Base-by-base conservation (phyloP, 1,140 invertebrate genomes). In the Goniozus legneri region DNA sequence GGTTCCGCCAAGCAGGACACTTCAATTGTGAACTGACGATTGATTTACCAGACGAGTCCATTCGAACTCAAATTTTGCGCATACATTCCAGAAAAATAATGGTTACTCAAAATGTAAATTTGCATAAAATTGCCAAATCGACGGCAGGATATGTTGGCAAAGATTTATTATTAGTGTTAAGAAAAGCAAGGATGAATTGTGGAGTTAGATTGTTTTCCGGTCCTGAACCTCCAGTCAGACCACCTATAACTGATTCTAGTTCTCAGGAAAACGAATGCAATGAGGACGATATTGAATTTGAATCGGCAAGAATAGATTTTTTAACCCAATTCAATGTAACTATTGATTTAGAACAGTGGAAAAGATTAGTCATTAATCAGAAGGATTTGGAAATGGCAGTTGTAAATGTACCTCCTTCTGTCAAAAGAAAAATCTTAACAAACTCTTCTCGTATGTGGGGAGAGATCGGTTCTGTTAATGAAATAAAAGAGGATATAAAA, bases 61-160 rank as follows among this genome's bases (percentile, higher is more conserved):
- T 91, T 30, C 79, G 94, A 52, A 75, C 78, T 47, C 80, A 85
- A 47, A 93, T 93, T 44, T 64, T 93, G n/a, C 71, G 79, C 60
- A 84, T 93, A 21, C 74, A 91, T 60, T 81, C 82, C 36, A 66
- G 72, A 19, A 81, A 82, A 19, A 68, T 96, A 36, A 81, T 82
- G 43, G 65, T 97, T 6, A 75, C 80, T 42, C 59, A 80, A 16
- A 81, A 85, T 57, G 80, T 95, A 55, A 82, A 89, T 66, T 83
- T 86, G 51, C 69, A 81, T 48, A 71, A 77, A 24, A 74, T 98
- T 35, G 91, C 93, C 19, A 82, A 85, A 57, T 75, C 87, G 16
- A 96, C 93, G 22, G 95, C 96, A 7, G 95, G 96, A n/a, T 98
- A 88, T 80, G 95, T 98, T 27, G 96, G 94, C 15, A 93, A 92